Conservation (phyloP, 2,113 vertebrate genomes). For the Machaerirhynchus nigripectus region DNA sequence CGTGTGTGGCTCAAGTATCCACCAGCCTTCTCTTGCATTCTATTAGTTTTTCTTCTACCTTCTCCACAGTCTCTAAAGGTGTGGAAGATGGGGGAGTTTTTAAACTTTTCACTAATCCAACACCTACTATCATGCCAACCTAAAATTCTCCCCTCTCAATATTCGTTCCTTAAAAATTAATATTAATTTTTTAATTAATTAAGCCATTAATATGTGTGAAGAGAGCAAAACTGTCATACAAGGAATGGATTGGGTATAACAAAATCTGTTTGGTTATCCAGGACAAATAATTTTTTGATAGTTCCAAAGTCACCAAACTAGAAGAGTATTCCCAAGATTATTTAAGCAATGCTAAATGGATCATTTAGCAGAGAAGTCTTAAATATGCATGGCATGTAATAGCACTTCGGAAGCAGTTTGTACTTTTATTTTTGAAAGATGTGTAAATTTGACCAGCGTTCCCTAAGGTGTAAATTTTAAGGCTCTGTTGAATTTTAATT, state of each 20-base stretch:
- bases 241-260: neutral
- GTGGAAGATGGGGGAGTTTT: neutral
- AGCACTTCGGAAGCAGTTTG: conserved; percentile 20
- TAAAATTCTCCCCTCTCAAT: neutral
- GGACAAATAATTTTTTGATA: neutral
- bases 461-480: conserved; percentile 38
- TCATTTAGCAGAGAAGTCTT: conserved; percentile 27
- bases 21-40: neutral
- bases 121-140: neutral
- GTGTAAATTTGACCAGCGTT: neutral
- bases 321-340: neutral
- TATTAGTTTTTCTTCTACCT: neutral
- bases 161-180: neutral
- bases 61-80: neutral
- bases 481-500: conserved; percentile 61
- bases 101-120: neutral
- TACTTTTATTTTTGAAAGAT: conserved; percentile 49
- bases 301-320: neutral
- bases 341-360: neutral
- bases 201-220: neutral
- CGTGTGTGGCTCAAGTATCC: fast-evolving
- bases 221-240: neutral
- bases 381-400: conserved; percentile 20
- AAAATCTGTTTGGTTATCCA: neutral
- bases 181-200: too few relatives aligned